Evolutionary conservation across 1,140 invertebrate species (phyloP).

Genomic region (Triops cancriformis): DNA sequence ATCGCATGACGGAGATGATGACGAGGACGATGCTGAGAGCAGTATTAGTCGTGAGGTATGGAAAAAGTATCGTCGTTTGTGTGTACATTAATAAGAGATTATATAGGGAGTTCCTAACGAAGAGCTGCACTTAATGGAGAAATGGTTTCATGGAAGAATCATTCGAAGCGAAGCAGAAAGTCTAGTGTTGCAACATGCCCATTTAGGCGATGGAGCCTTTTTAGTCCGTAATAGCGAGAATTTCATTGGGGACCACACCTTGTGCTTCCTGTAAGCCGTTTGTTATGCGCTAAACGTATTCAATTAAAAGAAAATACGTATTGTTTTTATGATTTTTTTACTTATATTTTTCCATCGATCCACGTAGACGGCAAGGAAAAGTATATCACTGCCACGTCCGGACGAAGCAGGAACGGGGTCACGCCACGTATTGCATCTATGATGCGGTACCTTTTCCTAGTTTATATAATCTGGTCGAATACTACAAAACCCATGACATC

Average conservation of each 20-base stretch:
- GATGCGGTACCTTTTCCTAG: conserved; percentile 85
- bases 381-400: conserved; percentile 90
- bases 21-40: conserved; percentile 45
- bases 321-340: no score
- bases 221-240: conserved; percentile 89
- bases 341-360: background rate
- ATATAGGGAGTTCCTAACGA: conserved; percentile 44
- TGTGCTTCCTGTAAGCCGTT: conserved; percentile 72
- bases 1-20: conserved; percentile 48
- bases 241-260: conserved; percentile 90
- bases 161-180: conserved; percentile 65
- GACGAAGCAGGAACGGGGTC: conserved; percentile 75
- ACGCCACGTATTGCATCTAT: conserved; percentile 84
- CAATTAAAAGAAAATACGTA: no score
- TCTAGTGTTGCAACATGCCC: conserved; percentile 58
- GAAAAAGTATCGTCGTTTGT: background rate
- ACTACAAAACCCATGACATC: conserved; percentile 78
- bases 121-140: conserved; percentile 87
- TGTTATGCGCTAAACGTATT: background rate
- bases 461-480: conserved; percentile 81
- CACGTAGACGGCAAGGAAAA: conserved; percentile 61
- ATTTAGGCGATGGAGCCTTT: conserved; percentile 90
- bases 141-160: conserved; percentile 90
- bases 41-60: conserved; percentile 20
- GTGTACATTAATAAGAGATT: background rate